phyloP scores from a whole-genome alignment of 2,888 invertebrate species.

The Halictus ligatus region DNA sequence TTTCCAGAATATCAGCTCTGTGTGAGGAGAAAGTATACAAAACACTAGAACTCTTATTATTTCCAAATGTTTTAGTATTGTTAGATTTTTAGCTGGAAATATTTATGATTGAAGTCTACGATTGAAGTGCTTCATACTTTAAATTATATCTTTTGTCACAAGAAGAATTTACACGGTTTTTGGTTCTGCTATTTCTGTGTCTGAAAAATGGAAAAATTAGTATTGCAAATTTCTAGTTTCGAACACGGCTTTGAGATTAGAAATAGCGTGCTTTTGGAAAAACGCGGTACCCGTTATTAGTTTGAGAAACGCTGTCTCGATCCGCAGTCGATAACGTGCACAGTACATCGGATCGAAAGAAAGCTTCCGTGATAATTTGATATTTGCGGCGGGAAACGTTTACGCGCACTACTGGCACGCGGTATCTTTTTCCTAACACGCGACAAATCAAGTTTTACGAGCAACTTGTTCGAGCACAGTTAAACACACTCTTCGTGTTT shows the following conservation, averaged over 20 bases:
- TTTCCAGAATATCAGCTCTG: too few relatives aligned
- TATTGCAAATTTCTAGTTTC: neutral
- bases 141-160: neutral
- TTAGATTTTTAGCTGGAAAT: too few relatives aligned
- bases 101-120: too few relatives aligned
- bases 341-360: neutral
- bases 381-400: slow-evolving; percentile 18
- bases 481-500: slow-evolving; percentile 5
- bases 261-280: neutral
- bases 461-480: slow-evolving; percentile 23
- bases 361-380: slow-evolving; percentile 36
- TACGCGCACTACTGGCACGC: slow-evolving; percentile 5
- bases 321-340: neutral
- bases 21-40: too few relatives aligned
- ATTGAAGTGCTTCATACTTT: too few relatives aligned
- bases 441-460: slow-evolving; percentile 35
- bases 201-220: neutral
- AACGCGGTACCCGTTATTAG: neutral
- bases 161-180: neutral
- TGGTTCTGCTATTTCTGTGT: neutral
- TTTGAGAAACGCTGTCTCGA: slow-evolving; percentile 29
- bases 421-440: slow-evolving; percentile 23
- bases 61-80: too few relatives aligned
- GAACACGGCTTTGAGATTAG: neutral
- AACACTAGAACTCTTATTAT: too few relatives aligned